phyloP scores from a whole-genome alignment of 2,888 invertebrate species.

The Heteromyza rotundicornis region DNA sequence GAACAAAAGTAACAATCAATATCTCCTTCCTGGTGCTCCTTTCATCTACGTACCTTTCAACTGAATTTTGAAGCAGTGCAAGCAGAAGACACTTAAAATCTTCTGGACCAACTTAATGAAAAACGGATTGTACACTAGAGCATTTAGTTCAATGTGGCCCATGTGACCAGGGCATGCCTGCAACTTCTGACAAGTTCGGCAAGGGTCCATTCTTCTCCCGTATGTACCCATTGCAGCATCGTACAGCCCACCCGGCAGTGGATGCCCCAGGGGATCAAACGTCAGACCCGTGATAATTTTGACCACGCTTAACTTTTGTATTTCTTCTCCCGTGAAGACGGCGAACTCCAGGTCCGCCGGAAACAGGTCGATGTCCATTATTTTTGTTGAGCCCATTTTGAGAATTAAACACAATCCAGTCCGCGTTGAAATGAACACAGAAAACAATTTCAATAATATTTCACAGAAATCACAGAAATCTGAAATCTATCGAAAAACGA shows the following conservation, averaged over 20 bases:
- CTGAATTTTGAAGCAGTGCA: slow-evolving; percentile 74
- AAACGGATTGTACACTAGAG: slow-evolving; percentile 90
- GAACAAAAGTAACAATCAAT: too few species aligned
- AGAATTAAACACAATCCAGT: neutral
- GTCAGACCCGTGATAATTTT: slow-evolving; percentile 79
- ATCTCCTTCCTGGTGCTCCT: slow-evolving; percentile 35
- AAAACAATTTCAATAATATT: too few species aligned
- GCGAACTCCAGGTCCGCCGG: slow-evolving; percentile 68
- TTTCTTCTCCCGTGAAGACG: slow-evolving; percentile 77
- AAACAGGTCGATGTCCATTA: slow-evolving; percentile 50
- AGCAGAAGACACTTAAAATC: slow-evolving; percentile 73
- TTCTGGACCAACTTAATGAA: slow-evolving; percentile 77
- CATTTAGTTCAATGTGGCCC: slow-evolving; percentile 89
- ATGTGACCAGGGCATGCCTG: slow-evolving; percentile 88
- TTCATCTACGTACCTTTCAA: slow-evolving; percentile 65
- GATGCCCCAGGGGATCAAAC: slow-evolving; percentile 84
- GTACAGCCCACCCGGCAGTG: slow-evolving; percentile 86
- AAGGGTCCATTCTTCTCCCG: slow-evolving; percentile 67
- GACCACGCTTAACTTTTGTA: slow-evolving; percentile 79
- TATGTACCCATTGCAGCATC: slow-evolving; percentile 78
- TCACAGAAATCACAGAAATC: too few species aligned
- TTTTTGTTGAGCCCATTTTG: slow-evolving; percentile 23
- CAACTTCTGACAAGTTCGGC: slow-evolving; percentile 77
- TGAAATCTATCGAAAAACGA: too few species aligned
- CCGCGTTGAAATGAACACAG: too few species aligned